Evolutionary conservation across 2,113 vertebrate species (phyloP).

Genomic region (Amazona guildingii): DNA sequence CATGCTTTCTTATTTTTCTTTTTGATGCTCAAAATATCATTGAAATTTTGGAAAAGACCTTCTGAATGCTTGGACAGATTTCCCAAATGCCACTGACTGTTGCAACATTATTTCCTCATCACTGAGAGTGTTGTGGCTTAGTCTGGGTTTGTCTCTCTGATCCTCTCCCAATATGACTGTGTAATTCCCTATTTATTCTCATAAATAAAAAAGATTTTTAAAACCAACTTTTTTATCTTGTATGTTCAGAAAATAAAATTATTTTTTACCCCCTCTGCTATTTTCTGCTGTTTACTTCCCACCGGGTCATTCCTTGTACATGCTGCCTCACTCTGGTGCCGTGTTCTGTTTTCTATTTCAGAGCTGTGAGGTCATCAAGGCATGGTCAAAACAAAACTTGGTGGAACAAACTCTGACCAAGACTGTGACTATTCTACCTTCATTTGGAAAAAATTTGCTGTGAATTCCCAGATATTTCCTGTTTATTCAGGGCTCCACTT

Average conservation of each 20-base stretch:
- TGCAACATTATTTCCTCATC: neutral
- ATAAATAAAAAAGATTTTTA: neutral
- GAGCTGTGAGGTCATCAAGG: neutral
- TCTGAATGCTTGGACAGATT: neutral
- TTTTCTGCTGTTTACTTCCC: neutral
- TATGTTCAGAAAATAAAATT: neutral
- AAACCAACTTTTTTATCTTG: neutral
- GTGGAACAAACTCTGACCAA: neutral
- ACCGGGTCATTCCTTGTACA: neutral
- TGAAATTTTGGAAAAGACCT: neutral
- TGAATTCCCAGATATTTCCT: neutral
- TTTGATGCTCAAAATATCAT: neutral
- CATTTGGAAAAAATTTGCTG: neutral
- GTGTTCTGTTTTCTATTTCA: neutral
- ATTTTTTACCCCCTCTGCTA: neutral
- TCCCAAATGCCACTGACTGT: neutral
- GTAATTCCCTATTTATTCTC: neutral
- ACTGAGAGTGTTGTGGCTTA: neutral
- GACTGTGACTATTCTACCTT: neutral
- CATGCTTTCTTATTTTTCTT: neutral
- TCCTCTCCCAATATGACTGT: neutral
- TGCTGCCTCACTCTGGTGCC: neutral
- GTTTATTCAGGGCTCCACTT: neutral
- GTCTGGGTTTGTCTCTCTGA: neutral
- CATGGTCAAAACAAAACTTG: neutral